Evolutionary conservation across 2,888 invertebrate genomes (phyloP).

Genomic region (Thereva unica): DNA sequence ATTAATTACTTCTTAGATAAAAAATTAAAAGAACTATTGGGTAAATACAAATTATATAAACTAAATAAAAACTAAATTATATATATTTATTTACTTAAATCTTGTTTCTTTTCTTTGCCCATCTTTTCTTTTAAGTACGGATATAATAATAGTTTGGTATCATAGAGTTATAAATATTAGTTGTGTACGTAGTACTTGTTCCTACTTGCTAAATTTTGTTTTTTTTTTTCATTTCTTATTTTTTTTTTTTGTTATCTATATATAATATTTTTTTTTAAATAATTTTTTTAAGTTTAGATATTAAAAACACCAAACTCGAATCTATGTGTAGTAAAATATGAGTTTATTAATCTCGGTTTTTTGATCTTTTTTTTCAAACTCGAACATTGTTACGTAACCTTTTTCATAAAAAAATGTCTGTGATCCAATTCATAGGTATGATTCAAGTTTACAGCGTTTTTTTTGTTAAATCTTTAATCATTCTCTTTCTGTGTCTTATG

Average conservation of each 20-base stretch:
- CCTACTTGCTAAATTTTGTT: conserved; percentile 44
- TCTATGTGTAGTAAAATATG: conserved; percentile 12
- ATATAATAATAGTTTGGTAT: conserved; percentile 44
- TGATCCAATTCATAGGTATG: not conserved
- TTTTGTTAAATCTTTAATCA: conserved; percentile 14
- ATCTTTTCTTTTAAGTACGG: conserved; percentile 36
- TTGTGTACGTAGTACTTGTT: conserved; percentile 45
- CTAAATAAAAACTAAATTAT: not conserved
- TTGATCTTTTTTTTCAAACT: conserved; percentile 7
- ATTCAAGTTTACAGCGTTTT: conserved; percentile 30
- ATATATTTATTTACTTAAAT: not conserved
- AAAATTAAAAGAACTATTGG: too few species aligned
- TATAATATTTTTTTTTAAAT: conserved; percentile 24
- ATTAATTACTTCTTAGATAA: not conserved
- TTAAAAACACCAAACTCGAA: conserved; percentile 34
- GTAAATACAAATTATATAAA: too few species aligned
- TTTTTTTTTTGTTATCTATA: conserved; percentile 25
- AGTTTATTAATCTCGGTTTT: conserved; percentile 6
- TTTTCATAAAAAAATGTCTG: conserved; percentile 9
- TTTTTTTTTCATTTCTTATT: conserved; percentile 30
- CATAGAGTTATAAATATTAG: conserved; percentile 45
- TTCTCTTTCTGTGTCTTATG: conserved; percentile 1
- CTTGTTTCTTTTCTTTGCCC: conserved; percentile 14
- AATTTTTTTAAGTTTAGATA: conserved; percentile 21
- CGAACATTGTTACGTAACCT: not conserved